A percentile compares a stretch with the other conserved stretches of the same genome.
Evolutionary conservation across 2,113 vertebrate species (phyloP).

Genomic region (Monarcha castaneiventris): DNA sequence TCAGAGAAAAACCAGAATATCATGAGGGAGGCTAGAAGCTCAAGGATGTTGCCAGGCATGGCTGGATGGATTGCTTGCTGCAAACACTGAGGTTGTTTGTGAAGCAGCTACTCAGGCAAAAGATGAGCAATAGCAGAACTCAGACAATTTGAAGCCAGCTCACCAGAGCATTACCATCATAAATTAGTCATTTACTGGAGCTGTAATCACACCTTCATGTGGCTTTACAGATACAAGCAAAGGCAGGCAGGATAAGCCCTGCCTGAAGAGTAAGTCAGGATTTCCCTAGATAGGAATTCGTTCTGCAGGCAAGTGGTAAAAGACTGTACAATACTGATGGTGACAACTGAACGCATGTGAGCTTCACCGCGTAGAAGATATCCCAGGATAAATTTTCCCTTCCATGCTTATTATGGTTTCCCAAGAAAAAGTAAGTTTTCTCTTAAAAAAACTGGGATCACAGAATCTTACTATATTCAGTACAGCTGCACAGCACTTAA

Average conservation of each 20-base stretch:
- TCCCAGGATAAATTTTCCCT: background rate
- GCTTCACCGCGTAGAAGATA: background rate
- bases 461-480: background rate
- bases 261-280: background rate
- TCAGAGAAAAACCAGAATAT: background rate
- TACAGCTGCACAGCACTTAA: background rate
- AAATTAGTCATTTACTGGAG: background rate
- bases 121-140: background rate
- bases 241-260: background rate
- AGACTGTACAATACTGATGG: background rate
- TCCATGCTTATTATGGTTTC: background rate
- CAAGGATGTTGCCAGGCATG: background rate
- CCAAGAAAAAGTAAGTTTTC: background rate
- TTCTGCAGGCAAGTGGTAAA: background rate
- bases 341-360: background rate
- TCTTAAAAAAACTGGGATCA: background rate
- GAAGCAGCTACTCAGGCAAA: background rate
- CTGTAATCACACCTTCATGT: background rate
- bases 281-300: background rate
- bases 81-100: background rate
- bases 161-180: background rate
- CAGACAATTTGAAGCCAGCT: background rate
- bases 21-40: background rate
- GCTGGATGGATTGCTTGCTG: background rate
- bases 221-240: background rate